Base-by-base conservation (phyloP, 92 coral and sea anemone genomes). In the Scolanthus callimorphus region DNA sequence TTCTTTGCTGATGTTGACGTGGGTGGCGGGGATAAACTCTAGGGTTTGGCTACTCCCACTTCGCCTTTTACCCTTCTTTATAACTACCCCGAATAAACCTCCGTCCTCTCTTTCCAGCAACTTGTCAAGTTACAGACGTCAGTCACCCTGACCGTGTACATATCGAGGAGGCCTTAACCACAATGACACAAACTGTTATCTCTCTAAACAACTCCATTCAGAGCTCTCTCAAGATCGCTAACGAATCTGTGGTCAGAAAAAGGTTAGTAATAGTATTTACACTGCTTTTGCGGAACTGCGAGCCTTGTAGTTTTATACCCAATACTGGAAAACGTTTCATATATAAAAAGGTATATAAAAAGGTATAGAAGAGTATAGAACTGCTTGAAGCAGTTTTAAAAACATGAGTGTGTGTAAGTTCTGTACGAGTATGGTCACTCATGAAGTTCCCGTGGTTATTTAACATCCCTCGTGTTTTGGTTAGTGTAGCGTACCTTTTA, bases 81-180 rank as follows among this genome's bases (percentile, higher is more conserved):
- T 21, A 43, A 15, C n/a, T n/a, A n/a, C n/a, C n/a, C n/a, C n/a
- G n/a, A n/a, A n/a, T n/a, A n/a, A n/a, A n/a, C n/a, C n/a, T n/a
- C n/a, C n/a, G n/a, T n/a, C n/a, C n/a, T n/a, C 17, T 27, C 51
- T 27, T 25, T 20, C 4, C 66, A 78, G 85, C 79, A 78, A 78
- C 60, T 78, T n/a, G 57, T 67, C 11, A 62, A 72, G 63, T 70
- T 70, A 78, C 85, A 4, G 85, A 78, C 34, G 55, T 53, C 54
- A 71, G 57, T 58, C 85, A 78, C 31, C 85, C 85, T 17, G 85
- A 78, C 57, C 55, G 73, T 19, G 61, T 64, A 0, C 79, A 71
- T 20, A 66, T 71, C 15, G 85, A 78, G 20, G 59, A 63, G 43
- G 85, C 85, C 27, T n/a, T 78, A 29, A 62, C 43, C 15, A 49